Evolutionary conservation across 1,140 invertebrate genomes (phyloP).

Genomic region (Plectus sambesii): DNA sequence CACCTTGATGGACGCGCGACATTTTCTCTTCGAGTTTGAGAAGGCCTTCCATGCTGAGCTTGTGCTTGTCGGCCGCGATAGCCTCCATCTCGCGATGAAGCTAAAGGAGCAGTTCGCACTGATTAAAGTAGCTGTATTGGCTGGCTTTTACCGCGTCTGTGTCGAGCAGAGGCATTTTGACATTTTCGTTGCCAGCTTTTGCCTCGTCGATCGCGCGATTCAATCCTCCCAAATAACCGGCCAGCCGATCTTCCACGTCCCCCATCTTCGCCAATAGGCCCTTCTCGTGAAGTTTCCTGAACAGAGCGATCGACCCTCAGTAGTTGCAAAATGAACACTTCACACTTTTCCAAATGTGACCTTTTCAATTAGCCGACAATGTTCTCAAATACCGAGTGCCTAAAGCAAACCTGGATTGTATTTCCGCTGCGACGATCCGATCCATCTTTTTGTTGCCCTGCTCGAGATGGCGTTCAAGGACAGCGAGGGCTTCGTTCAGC

Average conservation of each 20-base stretch:
- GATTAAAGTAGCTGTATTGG: conserved; percentile 12
- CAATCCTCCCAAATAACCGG: conserved; percentile 30
- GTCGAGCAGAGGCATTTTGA: conserved; percentile 34
- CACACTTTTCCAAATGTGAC: conserved; percentile 18
- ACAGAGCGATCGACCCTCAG: too few species aligned
- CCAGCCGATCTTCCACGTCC: conserved; percentile 31
- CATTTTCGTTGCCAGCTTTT: conserved; percentile 34
- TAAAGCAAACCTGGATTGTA: conserved; percentile 35
- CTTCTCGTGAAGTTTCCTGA: conserved; percentile 42
- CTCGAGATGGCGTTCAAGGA: conserved; percentile 37
- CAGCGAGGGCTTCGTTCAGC: conserved; percentile 36
- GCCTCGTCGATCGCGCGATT: conserved; percentile 37
- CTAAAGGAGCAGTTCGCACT: conserved; percentile 20
- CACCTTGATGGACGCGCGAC: conserved; percentile 34
- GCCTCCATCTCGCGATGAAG: conserved; percentile 39
- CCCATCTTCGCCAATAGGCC: conserved; percentile 33
- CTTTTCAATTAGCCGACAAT: conserved; percentile 22
- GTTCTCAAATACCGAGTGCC: too few species aligned
- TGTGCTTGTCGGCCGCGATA: conserved; percentile 41
- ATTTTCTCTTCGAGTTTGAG: conserved; percentile 41
- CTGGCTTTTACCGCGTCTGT: conserved; percentile 30
- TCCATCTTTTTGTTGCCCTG: conserved; percentile 40
- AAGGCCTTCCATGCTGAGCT: conserved; percentile 40
- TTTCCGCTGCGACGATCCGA: conserved; percentile 35
- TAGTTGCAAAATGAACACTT: background rate